These are phyloP conservation scores for Anguilla obscura DNA, from an alignment of 2,797 vertebrate species.

Conservation along the genomic window DNA sequence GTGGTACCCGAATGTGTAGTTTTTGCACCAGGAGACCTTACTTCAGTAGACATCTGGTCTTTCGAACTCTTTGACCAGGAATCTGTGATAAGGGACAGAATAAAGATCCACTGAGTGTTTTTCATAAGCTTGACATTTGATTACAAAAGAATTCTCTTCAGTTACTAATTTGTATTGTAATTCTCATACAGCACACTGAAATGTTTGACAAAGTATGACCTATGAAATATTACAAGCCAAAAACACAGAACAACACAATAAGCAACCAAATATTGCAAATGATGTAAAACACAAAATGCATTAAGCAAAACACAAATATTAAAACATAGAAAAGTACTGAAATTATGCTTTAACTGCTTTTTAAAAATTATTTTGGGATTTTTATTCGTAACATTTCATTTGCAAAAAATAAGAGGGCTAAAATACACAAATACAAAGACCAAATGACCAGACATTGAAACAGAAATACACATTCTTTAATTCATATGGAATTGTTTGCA, in stretches of 20 bases:
- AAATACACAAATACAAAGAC: background rate
- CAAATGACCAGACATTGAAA: background rate
- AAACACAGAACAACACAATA: background rate
- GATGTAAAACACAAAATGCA: background rate
- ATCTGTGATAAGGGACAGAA: background rate
- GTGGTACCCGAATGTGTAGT: background rate
- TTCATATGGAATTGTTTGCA: background rate
- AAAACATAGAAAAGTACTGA: background rate
- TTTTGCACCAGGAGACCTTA: background rate
- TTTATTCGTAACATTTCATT: background rate
- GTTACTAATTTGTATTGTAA: background rate
- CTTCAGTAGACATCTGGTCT: background rate
- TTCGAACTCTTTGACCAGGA: constrained; percentile 14
- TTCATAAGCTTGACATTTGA: background rate
- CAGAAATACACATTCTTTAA: background rate
- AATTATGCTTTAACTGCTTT: background rate
- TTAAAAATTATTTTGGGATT: no score
- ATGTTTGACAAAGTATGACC: background rate
- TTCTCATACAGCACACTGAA: background rate
- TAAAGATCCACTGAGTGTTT: background rate
- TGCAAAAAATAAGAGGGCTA: background rate
- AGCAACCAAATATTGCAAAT: background rate
- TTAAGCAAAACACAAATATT: background rate
- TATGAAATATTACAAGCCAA: background rate
- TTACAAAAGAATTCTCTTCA: background rate